Conservation (phyloP, 2,113 vertebrate genomes). For the Oenanthe oenanthe region DNA sequence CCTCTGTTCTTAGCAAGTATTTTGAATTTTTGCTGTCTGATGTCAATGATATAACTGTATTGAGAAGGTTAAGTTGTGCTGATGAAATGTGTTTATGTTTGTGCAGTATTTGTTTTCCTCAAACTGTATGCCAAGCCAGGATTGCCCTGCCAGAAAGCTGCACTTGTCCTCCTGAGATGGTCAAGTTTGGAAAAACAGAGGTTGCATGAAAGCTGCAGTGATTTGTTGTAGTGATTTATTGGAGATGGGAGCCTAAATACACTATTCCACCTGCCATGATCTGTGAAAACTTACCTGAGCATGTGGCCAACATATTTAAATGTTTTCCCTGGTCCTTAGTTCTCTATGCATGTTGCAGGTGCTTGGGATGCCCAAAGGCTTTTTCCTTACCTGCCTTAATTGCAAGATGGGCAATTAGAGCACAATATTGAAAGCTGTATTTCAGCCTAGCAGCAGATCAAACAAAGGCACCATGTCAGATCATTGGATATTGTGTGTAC, state of each 20-base stretch:
- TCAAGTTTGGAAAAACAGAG: not conserved
- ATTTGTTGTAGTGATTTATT: not conserved
- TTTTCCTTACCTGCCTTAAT: not conserved
- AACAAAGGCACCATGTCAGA: not conserved
- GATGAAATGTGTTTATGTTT: not conserved
- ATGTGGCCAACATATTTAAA: accelerated
- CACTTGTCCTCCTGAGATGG: not conserved
- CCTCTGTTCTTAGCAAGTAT: not conserved
- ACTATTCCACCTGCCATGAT: not conserved
- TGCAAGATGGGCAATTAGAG: not conserved
- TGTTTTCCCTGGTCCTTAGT: not conserved
- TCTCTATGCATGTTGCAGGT: not conserved
- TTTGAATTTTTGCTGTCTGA: not conserved
- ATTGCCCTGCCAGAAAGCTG: not conserved
- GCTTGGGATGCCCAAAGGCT: not conserved
- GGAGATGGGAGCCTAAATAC: not conserved
- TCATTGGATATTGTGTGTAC: accelerated
- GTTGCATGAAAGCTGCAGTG: not conserved
- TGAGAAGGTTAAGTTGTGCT: not conserved
- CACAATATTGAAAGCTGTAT: not conserved
- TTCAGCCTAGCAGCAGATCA: not conserved
- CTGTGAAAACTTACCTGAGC: not conserved
- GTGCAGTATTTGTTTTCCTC: not conserved
- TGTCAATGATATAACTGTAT: not conserved
- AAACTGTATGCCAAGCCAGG: not conserved